Evolutionary conservation across 2,113 vertebrate species (phyloP), one percentile per base, ranked within the genome.

Genomic region (Percina caprodes): DNA sequence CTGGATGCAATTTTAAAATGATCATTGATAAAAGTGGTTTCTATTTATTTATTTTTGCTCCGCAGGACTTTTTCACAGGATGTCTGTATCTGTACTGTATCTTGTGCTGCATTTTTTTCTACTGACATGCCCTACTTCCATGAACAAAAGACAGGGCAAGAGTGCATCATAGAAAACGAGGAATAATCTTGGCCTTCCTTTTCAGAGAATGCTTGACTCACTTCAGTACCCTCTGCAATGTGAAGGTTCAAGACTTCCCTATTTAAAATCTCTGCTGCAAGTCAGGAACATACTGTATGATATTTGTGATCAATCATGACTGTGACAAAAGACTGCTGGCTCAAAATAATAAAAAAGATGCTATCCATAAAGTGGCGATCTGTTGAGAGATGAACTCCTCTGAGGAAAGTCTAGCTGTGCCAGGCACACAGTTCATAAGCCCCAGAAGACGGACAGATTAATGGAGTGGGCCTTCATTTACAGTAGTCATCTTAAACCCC

Each of bases 271-370:
- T 74, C 70, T 61, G 74, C 89, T 80, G 76, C 82, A 63, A 88
- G 82, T 87, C 90, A 67, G 77, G 69, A 82, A 68, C 76, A 89
- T 66, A 82, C 74, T 75, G 86, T 75, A 70, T 87, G 80, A 91
- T 90, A 93, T 93, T 86, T 89, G 89, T 86, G 88, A 93, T 93
- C 89, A 92, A 92, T 93, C 88, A 89, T 69, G 54, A 61, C 82
- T 60, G 77, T 58, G 45, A 46, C 74, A 83, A 89, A 90, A 90
- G 82, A 92, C 77, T 89, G 86, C 78, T 77, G 74, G 77, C 82
- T 91, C 71, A 80, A 92, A 91, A 90, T 84, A 86, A 93, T 69
- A 86, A 84, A 80, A 92, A 87, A 90, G 80, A 93, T 90, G 79
- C 83, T 90, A 88, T 92, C 87, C 71, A 88, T 83, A 88, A 89